These are phyloP conservation scores for Epistrophe eligans DNA, from an alignment of 2,888 invertebrate genomes.

Conservation along the genomic window DNA sequence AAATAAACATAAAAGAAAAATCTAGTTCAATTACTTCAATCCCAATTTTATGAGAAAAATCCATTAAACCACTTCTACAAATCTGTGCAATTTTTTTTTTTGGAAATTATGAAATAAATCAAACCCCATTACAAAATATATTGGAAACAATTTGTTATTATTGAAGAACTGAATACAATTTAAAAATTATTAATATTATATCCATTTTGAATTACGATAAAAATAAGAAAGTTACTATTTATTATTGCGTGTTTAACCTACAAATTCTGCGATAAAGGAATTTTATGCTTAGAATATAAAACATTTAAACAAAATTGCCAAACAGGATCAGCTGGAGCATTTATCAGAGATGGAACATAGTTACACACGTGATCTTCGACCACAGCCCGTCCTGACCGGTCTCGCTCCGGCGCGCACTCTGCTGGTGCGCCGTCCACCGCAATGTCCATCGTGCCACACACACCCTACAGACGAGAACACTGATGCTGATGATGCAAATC, in stretches of 20 bases:
- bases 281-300: neutral
- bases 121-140: neutral
- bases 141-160: neutral
- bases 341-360: constrained; percentile 87
- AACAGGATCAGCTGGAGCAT: constrained; percentile 53
- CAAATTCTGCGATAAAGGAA: neutral
- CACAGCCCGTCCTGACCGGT: constrained; percentile 80
- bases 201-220: neutral
- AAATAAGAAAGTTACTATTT: neutral
- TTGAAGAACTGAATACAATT: neutral
- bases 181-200: neutral
- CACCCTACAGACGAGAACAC: constrained; percentile 82
- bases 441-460: constrained; percentile 83
- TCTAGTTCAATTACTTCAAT: constrained; percentile 23
- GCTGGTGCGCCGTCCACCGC: constrained; percentile 82
- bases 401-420: constrained; percentile 81
- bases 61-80: constrained; percentile 9
- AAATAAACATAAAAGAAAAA: constrained; percentile 11
- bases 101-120: constrained; percentile 23
- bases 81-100: constrained; percentile 15
- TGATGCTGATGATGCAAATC: constrained; percentile 84
- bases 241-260: constrained; percentile 1
- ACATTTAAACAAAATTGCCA: constrained; percentile 4
- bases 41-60: neutral
- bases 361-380: constrained; percentile 87